A percentile compares a stretch with the other conserved stretches of the same genome.
Conservation (phyloP, 2,888 invertebrate genomes). For the Trachelus stipa region DNA sequence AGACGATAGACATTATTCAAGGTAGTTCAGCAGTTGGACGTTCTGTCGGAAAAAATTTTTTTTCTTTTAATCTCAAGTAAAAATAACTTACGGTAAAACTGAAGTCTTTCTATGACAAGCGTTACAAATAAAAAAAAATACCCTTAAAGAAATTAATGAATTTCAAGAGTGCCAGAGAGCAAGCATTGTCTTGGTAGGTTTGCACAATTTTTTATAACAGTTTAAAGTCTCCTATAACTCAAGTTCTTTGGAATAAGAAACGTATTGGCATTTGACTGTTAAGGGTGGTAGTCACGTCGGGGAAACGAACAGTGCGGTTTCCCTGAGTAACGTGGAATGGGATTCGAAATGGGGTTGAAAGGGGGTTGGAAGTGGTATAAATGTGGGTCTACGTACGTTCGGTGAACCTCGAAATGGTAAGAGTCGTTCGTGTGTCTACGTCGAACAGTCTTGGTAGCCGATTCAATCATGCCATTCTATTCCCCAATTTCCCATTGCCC, state of each 20-base stretch:
- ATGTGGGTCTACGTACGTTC: not conserved
- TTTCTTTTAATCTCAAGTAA: not conserved
- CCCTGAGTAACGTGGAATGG: not conserved
- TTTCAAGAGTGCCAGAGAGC: not conserved
- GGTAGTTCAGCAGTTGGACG: not conserved
- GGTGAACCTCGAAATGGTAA: not conserved
- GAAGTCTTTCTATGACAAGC: not conserved
- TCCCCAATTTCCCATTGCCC: not conserved
- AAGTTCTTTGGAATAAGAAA: not conserved
- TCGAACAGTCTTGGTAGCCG: not conserved
- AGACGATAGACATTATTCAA: not conserved
- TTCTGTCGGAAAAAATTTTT: not conserved
- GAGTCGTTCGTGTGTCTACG: conserved; percentile 5
- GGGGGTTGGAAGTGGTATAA: not conserved
- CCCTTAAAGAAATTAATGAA: not conserved
- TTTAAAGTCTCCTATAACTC: not conserved
- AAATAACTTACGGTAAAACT: not conserved
- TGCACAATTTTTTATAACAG: not conserved
- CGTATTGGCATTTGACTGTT: not conserved
- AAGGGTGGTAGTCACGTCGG: not conserved
- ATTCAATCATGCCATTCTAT: not conserved
- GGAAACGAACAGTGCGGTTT: not conserved
- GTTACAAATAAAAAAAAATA: not conserved
- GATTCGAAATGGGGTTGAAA: not conserved
- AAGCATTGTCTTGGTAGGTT: not conserved